Evolutionary conservation across 1,140 invertebrate genomes (phyloP), one percentile per base, ranked within the genome.

Genomic region (Caenorhabditis brenneri): DNA sequence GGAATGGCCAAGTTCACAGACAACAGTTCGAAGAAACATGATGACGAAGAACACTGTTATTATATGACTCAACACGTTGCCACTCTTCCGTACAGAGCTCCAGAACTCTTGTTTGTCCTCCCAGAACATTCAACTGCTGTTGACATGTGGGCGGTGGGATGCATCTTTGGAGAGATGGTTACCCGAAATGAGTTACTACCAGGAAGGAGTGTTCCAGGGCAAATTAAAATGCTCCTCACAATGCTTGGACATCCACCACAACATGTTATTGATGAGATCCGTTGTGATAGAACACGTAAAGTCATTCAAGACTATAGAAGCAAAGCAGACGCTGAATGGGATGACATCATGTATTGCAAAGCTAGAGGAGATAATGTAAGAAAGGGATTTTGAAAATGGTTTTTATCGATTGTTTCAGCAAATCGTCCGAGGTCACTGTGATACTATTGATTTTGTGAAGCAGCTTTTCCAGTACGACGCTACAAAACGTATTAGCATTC

Each of bases 31-130:
- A 85, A 82, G n/a, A 69, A 84, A 33, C 86, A 86, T 22, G 86
- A 87, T n/a, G 85, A 82, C n/a, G 86, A 87, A 51, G 86, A 87
- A 42, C 86, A 87, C 39, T 87, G 86, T 46, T 87, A 87, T 65
- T 87, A 87, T 65, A 87, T 87, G 86, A 87, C 86, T 48, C 86
- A 87, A 69, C 86, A 87, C 27, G 86, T 87, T 10, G 84, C 86
- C 42, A 87, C 86, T 4, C 81, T 87, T 22, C 86, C 86, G 12
- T 87, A 87, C 79, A 65, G 93, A 83, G 93, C 93, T 39, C 97
- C 97, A 24, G 97, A 99, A 93, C 98, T 99, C 65, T 98, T 99
- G 95, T 93, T 99, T 31, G 91, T 93, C 96, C 92, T 99, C 98
- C 92, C 97, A 95, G 7, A 97, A 95, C 86, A 87, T 39, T 86